Conservation (phyloP, 2,797 vertebrate species). For the Paguma larvata region DNA sequence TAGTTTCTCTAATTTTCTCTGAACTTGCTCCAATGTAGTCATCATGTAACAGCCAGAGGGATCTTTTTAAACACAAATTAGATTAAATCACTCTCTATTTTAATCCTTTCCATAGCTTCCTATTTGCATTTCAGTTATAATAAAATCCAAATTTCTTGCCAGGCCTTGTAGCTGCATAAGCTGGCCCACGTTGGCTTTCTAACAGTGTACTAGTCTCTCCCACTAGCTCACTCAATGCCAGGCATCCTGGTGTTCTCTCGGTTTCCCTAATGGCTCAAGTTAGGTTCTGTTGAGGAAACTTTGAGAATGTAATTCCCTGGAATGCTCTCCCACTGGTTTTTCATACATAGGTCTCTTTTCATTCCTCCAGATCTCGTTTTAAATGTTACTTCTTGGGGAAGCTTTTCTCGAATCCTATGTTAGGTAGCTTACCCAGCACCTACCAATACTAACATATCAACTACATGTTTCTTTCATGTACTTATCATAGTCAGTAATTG, state of each 20-base stretch:
- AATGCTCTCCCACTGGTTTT: not conserved
- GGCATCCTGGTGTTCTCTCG: not conserved
- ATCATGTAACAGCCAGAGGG: not conserved
- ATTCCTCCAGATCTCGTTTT: not conserved
- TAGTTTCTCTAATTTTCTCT: constrained; percentile 8
- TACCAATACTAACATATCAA: not conserved
- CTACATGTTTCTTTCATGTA: not conserved
- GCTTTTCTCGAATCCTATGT: not conserved
- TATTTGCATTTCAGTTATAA: not conserved
- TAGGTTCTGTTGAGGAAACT: not conserved
- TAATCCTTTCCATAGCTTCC: not conserved
- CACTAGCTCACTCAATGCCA: not conserved
- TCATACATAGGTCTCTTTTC: constrained; percentile 32
- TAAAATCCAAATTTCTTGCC: not conserved
- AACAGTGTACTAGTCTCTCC: not conserved
- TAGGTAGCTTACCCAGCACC: not conserved
- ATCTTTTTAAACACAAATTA: constrained; percentile 50
- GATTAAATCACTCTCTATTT: not conserved
- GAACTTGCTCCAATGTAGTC: not conserved
- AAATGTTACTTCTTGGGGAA: not conserved
- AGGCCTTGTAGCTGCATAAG: not conserved
- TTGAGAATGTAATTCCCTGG: not conserved
- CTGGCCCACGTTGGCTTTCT: not conserved
- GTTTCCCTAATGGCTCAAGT: constrained; percentile 26
- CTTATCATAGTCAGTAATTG: not conserved